Percentiles rank a stretch among this genome's conserved stretches.
These are phyloP conservation scores for Drosophila nannoptera DNA, from an alignment of 1,140 invertebrate species.

Conservation along the genomic window DNA sequence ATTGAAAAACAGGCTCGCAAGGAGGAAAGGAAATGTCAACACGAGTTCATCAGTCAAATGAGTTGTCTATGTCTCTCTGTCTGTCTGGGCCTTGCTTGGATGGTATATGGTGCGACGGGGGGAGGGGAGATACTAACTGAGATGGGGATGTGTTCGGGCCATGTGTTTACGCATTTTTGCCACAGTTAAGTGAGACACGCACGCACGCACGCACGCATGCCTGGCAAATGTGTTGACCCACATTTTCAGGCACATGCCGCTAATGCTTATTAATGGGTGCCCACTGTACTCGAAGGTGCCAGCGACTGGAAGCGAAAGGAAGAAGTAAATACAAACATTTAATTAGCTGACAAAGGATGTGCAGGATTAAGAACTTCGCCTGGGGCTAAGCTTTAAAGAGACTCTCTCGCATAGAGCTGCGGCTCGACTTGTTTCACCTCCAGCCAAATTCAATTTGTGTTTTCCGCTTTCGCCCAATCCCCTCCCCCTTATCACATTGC, in stretches of 20 bases:
- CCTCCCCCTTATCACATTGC: constrained; percentile 35
- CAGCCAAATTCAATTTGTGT: constrained; percentile 9
- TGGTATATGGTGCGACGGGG: too few relatives aligned
- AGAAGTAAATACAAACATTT: constrained; percentile 60
- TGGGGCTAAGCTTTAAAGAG: constrained; percentile 25
- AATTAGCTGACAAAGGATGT: constrained; percentile 64
- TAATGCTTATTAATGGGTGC: constrained; percentile 70
- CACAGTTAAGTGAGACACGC: constrained; percentile 59
- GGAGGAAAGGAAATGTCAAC: constrained; percentile 66
- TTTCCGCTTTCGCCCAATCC: too few relatives aligned
- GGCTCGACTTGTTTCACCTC: not conserved
- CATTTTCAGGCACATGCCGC: constrained; percentile 50
- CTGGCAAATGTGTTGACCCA: constrained; percentile 37
- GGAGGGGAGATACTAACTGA: not conserved
- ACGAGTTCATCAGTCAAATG: constrained; percentile 77
- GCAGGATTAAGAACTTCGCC: constrained; percentile 7
- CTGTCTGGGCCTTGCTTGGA: not conserved
- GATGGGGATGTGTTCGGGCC: constrained; percentile 27
- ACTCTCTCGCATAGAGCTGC: constrained; percentile 1
- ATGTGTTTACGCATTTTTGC: constrained; percentile 42
- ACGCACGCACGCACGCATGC: constrained; percentile 16
- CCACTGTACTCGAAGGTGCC: constrained; percentile 18
- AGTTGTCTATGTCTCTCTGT: constrained; percentile 59
- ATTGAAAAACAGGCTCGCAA: constrained; percentile 26
- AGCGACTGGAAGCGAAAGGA: constrained; percentile 18